Evolutionary conservation across 2,113 vertebrate species (phyloP).

Genomic region (Malurus elegans): DNA sequence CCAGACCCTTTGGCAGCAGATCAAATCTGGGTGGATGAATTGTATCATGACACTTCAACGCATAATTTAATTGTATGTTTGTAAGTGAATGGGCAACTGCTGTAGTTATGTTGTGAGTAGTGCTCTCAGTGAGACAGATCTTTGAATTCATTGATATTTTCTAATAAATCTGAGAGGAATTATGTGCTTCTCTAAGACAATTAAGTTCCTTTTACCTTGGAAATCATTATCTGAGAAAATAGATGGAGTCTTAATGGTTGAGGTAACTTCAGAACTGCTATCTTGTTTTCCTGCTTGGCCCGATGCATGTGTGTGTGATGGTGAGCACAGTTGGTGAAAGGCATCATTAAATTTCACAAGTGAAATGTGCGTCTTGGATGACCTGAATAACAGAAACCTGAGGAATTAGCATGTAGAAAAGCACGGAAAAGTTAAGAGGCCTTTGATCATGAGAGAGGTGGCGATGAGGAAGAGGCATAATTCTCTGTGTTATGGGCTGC

Average conservation of each 20-base stretch:
- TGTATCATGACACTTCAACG: neutral
- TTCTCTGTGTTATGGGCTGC: neutral
- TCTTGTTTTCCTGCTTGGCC: neutral
- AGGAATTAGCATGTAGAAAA: neutral
- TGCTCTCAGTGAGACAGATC: neutral
- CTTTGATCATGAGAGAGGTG: neutral
- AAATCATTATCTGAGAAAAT: neutral
- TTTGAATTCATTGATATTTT: neutral
- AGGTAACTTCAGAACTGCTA: neutral
- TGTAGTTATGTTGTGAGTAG: neutral
- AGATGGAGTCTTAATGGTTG: neutral
- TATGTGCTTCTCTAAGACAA: neutral
- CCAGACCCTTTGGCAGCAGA: neutral
- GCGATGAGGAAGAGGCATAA: neutral
- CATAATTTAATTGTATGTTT: neutral
- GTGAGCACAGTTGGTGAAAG: neutral
- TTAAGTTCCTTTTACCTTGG: neutral
- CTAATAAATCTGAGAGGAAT: neutral
- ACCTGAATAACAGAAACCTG: neutral
- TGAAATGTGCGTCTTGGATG: neutral
- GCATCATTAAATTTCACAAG: neutral
- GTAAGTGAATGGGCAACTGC: neutral
- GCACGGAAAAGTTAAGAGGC: neutral
- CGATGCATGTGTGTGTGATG: neutral
- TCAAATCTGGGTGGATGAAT: neutral